A percentile compares a stretch with the other conserved stretches of the same genome.
Conservation (phyloP, 2,113 vertebrate genomes). For the Heteronetta atricapilla region DNA sequence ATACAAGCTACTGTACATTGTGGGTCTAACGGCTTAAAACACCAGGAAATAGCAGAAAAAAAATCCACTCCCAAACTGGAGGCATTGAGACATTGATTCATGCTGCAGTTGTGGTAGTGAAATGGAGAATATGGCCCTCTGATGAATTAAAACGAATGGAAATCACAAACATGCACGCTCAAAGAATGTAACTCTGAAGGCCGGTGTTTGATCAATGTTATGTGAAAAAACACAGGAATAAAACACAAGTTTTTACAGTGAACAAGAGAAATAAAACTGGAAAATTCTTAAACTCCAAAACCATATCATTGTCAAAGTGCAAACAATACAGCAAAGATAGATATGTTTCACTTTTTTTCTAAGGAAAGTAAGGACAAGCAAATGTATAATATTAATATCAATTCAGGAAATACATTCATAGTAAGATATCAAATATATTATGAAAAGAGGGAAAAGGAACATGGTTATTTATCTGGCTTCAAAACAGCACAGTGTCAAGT, state of each 20-base stretch:
- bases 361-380: not conserved
- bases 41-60: not conserved
- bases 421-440: constrained; percentile 35
- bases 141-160: not conserved
- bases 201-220: not conserved
- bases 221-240: not conserved
- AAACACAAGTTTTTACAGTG: not conserved
- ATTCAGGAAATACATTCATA: constrained; percentile 30
- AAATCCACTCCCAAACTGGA: not conserved
- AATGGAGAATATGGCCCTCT: not conserved
- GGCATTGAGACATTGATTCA: not conserved
- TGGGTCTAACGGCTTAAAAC: not conserved
- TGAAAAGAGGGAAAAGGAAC: not conserved
- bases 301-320: not conserved
- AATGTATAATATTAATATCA: constrained; percentile 19
- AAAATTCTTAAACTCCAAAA: constrained; percentile 6
- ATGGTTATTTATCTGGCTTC: constrained; percentile 42
- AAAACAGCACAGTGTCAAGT: constrained; percentile 58
- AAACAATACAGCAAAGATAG: not conserved
- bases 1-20: not conserved
- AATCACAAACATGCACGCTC: not conserved
- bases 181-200: not conserved
- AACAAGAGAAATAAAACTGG: constrained; percentile 6
- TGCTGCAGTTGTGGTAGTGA: not conserved
- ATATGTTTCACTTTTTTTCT: not conserved